phyloP scores from a whole-genome alignment of 2,113 vertebrate genomes.

The Pongo abelii region DNA sequence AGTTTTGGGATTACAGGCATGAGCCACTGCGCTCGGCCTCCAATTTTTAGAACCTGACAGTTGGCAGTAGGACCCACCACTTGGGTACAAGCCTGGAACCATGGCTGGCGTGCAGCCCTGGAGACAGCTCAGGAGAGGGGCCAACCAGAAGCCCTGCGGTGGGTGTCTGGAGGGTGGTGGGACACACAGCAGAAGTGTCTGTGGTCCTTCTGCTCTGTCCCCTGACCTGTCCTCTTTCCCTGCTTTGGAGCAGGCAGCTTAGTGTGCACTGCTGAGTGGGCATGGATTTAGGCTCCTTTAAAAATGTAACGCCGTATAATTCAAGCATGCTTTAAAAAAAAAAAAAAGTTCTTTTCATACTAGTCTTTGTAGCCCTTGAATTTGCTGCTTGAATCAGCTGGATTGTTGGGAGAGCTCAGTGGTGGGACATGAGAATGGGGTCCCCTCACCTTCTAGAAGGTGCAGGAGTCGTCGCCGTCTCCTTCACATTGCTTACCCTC shows the following conservation, averaged over 20 bases:
- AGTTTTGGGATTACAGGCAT: too few relatives aligned
- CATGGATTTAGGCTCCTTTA: background rate
- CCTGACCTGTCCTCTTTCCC: background rate
- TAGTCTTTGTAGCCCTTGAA: background rate
- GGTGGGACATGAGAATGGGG: background rate
- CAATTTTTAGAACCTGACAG: background rate
- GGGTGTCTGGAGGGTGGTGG: background rate
- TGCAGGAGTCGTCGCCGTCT: background rate
- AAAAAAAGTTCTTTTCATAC: background rate
- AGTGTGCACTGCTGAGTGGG: background rate
- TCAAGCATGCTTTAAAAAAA: background rate
- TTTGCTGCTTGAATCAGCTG: background rate
- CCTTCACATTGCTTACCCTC: too few relatives aligned
- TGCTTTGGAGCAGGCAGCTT: background rate
- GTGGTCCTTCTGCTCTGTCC: background rate
- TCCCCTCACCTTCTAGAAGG: too few relatives aligned
- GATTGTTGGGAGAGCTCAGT: background rate
- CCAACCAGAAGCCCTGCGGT: rapidly evolving
- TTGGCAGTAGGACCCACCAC: rapidly evolving
- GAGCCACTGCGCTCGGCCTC: too few relatives aligned
- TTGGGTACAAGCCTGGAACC: background rate
- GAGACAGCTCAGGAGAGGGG: background rate
- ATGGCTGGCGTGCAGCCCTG: background rate
- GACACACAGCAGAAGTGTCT: background rate
- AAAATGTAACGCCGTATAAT: background rate